Base-by-base conservation (phyloP, 1,140 invertebrate genomes). In the Rhopalosiphum maidis region DNA sequence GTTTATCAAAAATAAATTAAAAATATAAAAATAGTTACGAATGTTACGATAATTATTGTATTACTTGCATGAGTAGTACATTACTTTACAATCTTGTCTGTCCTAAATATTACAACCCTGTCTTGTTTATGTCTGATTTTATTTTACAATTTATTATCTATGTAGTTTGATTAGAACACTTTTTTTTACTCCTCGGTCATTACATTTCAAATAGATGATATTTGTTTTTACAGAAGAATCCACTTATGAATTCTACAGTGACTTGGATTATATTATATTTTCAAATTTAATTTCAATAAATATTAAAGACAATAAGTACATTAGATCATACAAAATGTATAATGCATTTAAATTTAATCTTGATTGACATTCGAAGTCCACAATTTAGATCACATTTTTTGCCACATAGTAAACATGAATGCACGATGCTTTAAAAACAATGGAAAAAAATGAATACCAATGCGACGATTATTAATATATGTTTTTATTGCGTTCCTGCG, bases 311-410 rank as follows among this genome's bases (percentile, higher is more conserved):
- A 83, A 22, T 37, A 37, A 41, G 30, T 85, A 25, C 22, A 85
- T 87, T 46, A 30, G 5, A 46, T 48, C 5, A 4, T 87, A 87
- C 18, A 7, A 87, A n/a, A 87, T 35, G n/a, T 87, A 1, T n/a
- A 43, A 87, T 48, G 15, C 7, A n/a, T 48, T 22, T 22, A 41
- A 89, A 46, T 43, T 90, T 9, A 68, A 68, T 8, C 7, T 85
- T 41, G 2, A 51, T 35, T 48, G 35, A 92, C 25, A 83, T 92
- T 92, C 77, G 43, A 93, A 93, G 91, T 93, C n/a, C 91, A 93
- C 91, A n/a, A 55, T 30, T 85, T 54, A 86, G 82, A 55, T 85
- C 30, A 91, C 91, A 94, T 94, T 94, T 94, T 90, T 91, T 93
- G 94, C 94, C n/a, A 93, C 89, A 82, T 94, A 89, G 94, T 94